phyloP scores from a whole-genome alignment of 2,113 vertebrate species.

The Centrocercus urophasianus region DNA sequence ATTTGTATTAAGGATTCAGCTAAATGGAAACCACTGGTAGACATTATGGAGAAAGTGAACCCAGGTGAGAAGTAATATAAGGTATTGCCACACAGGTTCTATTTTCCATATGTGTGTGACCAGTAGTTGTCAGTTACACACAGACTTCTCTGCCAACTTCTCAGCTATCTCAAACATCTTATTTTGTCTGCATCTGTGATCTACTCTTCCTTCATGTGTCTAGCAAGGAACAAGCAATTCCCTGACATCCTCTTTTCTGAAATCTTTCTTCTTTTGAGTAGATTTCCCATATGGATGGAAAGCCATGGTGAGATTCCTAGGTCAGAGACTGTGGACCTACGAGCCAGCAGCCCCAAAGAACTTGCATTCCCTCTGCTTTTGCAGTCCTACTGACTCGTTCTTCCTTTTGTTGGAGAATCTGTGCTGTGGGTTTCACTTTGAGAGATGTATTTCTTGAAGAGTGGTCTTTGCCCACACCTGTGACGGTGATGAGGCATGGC shows the following conservation, averaged over 20 bases:
- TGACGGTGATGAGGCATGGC: fast-evolving
- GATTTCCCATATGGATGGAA: not conserved
- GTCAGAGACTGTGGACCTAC: not conserved
- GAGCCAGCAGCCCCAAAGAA: not conserved
- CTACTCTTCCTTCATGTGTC: not conserved
- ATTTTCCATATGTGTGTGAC: not conserved
- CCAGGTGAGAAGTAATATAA: not conserved
- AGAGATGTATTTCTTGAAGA: not conserved
- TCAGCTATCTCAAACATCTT: slow-evolving; percentile 21
- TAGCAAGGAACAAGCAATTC: slow-evolving; percentile 8
- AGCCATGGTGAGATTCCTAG: not conserved
- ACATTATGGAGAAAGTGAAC: not conserved
- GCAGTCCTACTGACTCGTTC: not conserved
- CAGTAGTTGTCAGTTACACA: slow-evolving; percentile 8
- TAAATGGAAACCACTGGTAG: not conserved
- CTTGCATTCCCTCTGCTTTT: not conserved
- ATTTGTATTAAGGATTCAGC: not conserved
- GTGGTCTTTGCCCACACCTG: not conserved
- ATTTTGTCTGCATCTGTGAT: slow-evolving; percentile 28
- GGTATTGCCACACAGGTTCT: not conserved
- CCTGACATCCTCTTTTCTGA: not conserved
- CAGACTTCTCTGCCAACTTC: slow-evolving; percentile 1
- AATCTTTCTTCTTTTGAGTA: not conserved
- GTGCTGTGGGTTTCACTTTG: not conserved
- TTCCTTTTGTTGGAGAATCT: not conserved